phyloP scores from a whole-genome alignment of 2,113 vertebrate genomes.

The Cygnus atratus region DNA sequence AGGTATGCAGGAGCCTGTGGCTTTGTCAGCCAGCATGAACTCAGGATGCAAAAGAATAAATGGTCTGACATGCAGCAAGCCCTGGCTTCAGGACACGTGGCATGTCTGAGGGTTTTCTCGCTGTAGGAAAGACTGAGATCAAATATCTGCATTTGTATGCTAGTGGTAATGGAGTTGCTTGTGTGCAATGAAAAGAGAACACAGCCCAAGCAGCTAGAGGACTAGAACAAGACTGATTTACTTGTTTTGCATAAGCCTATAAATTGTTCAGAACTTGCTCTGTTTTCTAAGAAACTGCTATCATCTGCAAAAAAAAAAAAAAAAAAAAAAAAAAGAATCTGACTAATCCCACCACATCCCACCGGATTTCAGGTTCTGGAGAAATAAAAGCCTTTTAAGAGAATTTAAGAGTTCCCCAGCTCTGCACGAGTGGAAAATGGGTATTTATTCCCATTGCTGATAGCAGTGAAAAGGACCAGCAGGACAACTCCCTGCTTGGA shows the following conservation, averaged over 20 bases:
- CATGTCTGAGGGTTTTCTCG: background rate
- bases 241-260: background rate
- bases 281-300: background rate
- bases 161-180: background rate
- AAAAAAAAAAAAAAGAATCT: no score
- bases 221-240: background rate
- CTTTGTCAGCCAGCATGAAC: background rate
- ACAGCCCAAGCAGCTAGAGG: background rate
- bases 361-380: background rate
- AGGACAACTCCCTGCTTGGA: background rate
- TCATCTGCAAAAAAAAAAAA: background rate
- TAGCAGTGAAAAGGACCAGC: background rate
- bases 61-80: background rate
- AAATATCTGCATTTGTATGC: background rate
- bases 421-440: rapidly evolving
- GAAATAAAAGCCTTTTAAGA: background rate
- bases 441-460: background rate
- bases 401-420: background rate
- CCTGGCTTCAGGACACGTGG: background rate
- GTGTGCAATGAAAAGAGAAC: background rate
- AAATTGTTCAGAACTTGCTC: background rate
- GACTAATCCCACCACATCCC: background rate
- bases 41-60: background rate
- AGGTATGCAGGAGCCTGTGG: background rate
- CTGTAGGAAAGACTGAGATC: background rate